A percentile compares a stretch with the other conserved stretches of the same genome.
Conservation (phyloP, 2,113 vertebrate genomes). For the Chrysochloris asiatica region DNA sequence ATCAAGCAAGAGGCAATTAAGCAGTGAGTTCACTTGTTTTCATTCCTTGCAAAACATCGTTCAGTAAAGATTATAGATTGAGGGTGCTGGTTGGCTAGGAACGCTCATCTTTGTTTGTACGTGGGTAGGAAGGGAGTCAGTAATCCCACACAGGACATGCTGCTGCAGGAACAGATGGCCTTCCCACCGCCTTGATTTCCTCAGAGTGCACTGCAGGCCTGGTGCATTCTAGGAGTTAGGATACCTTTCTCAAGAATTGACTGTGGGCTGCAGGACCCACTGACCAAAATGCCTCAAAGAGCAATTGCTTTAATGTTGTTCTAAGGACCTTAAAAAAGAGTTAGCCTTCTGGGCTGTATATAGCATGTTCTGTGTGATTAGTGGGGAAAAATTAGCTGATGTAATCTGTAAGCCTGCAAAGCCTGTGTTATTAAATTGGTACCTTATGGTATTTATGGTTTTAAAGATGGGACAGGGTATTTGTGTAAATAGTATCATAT, state of each 20-base stretch:
- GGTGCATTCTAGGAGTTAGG: neutral
- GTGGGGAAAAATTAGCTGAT: neutral
- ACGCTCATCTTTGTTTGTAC: neutral
- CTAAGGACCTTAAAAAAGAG: neutral
- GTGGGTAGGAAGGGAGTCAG: neutral
- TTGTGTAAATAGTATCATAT: neutral
- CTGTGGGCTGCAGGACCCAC: neutral
- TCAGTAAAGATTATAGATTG: neutral
- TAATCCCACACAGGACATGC: neutral
- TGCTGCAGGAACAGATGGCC: neutral
- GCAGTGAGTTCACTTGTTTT: conserved; percentile 75
- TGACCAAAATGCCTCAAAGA: neutral
- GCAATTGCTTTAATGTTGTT: neutral
- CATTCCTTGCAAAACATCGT: conserved; percentile 57
- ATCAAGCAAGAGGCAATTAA: conserved; percentile 52
- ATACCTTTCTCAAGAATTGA: neutral
- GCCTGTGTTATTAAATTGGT: neutral
- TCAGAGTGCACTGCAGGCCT: neutral
- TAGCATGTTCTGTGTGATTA: neutral
- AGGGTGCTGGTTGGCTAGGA: neutral
- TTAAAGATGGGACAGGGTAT: neutral
- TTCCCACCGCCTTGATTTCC: neutral
- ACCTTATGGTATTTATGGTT: neutral
- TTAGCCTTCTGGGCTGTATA: neutral
- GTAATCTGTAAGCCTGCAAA: neutral